A percentile compares a stretch with the other conserved stretches of the same genome.
Evolutionary conservation across 2,888 invertebrate species (phyloP).

Genomic region (Thera obeliscata): DNA sequence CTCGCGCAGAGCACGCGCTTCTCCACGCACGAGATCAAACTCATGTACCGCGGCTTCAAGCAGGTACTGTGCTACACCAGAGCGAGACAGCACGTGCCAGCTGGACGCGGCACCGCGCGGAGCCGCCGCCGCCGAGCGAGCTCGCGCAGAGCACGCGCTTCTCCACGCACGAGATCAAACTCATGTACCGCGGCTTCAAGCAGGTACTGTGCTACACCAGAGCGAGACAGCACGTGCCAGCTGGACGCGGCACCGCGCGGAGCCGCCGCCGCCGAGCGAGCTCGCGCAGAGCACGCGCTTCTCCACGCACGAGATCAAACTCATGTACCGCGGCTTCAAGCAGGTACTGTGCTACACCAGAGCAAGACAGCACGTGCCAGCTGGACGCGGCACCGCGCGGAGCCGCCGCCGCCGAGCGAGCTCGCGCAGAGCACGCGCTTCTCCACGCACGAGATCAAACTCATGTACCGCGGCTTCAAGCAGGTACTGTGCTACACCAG

Average conservation of each 20-base stretch:
- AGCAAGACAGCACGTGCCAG: too few species aligned
- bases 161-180: constrained; percentile 92
- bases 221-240: too few species aligned
- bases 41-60: constrained; percentile 96
- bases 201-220: constrained; percentile 83
- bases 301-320: constrained; percentile 92
- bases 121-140: constrained; percentile 90
- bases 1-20: constrained; percentile 92
- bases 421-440: constrained; percentile 92
- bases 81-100: too few species aligned
- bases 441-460: constrained; percentile 92
- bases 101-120: constrained; percentile 88
- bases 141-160: constrained; percentile 92
- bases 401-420: constrained; percentile 90
- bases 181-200: constrained; percentile 96
- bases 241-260: constrained; percentile 88
- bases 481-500: constrained; percentile 84
- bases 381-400: constrained; percentile 88
- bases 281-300: constrained; percentile 92
- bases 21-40: constrained; percentile 92
- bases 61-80: constrained; percentile 83
- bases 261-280: constrained; percentile 90
- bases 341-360: constrained; percentile 84
- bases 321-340: constrained; percentile 95
- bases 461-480: constrained; percentile 95